Conservation (phyloP, 2,113 vertebrate genomes). For the Oncorhynchus nerka region DNA sequence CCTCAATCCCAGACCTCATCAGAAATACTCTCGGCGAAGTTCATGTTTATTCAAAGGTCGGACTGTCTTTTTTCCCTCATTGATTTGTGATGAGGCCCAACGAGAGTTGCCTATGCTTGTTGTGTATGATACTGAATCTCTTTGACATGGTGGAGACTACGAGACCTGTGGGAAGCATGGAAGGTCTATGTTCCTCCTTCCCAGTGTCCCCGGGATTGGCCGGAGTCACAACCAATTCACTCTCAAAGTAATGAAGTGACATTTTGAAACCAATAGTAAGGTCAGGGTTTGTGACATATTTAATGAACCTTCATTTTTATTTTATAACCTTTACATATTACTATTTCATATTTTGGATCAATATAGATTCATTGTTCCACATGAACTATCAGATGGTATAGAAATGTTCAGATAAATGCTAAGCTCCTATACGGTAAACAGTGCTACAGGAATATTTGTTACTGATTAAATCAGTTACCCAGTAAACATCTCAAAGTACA, state of each 20-base stretch:
- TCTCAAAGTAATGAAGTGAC: background rate
- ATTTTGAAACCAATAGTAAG: slow-evolving; percentile 6
- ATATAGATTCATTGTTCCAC: background rate
- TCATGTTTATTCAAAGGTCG: background rate
- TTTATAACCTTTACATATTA: background rate
- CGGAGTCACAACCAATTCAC: background rate
- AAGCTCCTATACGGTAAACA: background rate
- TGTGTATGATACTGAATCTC: background rate
- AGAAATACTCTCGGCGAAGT: slow-evolving; percentile 5
- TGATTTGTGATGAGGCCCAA: background rate
- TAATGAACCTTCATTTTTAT: too few relatives aligned
- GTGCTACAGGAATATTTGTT: background rate
- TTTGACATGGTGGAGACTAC: background rate
- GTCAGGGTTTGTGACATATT: slow-evolving; percentile 6
- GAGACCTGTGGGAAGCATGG: background rate
- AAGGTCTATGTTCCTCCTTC: background rate
- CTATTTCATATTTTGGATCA: background rate
- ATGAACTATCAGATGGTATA: background rate
- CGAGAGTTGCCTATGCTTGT: background rate
- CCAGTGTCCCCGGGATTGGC: background rate
- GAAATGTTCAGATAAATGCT: background rate
- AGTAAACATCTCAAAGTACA: background rate
- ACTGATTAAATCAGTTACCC: background rate
- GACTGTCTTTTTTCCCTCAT: background rate
- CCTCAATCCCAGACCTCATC: slow-evolving; percentile 14